Evolutionary conservation across 1,140 invertebrate species (phyloP), one percentile per base, ranked within the genome.

Genomic region (Vanessa atalanta): DNA sequence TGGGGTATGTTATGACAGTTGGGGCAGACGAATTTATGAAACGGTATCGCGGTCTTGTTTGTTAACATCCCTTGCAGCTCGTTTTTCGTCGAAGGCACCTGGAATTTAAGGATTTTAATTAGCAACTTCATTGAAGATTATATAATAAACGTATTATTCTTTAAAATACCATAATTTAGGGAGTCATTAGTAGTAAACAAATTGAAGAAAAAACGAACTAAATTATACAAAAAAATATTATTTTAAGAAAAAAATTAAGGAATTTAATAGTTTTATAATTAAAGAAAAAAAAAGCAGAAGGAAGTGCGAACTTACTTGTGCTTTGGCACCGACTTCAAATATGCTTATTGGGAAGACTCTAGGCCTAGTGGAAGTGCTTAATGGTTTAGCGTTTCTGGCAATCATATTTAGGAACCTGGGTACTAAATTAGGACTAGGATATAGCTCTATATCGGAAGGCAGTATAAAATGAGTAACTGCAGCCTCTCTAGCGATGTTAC

Each of bases 1-100:
- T 96, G 96, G 1, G 98, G 97, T 69, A 98, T 96, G 55, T 96
- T 97, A 85, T 98, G 98, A 86, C 98, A 98, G 55, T 95, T 95
- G 12, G 97, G 94, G 83, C 97, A 98, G 2, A 98, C 94, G 81
- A 96, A 97, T 87, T 98, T 97, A 87, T 98, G 98, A 87, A 98
- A 98, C 14, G 97, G 97, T 80, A 98, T 97, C 0, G 97, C 97
- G 16, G 95, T 95, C 51, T 96, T 95, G 60, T 95, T 95, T 61
- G 94, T 94, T 73, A 98, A 86, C 95, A 98, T 97, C 75, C 94
- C 94, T 77, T 96, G 94, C 79, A 98, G 91, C 82, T 95, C 94
- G 0, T 94, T 95, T 89, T 98, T 98, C 60, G 95, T 96, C 57
- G 94, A 93, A 48, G 96, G 96, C 57, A 97, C 95, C 71, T 94